These are phyloP conservation scores for Sebastes iracundus DNA, from an alignment of 2,797 vertebrate genomes.

Conservation along the genomic window DNA sequence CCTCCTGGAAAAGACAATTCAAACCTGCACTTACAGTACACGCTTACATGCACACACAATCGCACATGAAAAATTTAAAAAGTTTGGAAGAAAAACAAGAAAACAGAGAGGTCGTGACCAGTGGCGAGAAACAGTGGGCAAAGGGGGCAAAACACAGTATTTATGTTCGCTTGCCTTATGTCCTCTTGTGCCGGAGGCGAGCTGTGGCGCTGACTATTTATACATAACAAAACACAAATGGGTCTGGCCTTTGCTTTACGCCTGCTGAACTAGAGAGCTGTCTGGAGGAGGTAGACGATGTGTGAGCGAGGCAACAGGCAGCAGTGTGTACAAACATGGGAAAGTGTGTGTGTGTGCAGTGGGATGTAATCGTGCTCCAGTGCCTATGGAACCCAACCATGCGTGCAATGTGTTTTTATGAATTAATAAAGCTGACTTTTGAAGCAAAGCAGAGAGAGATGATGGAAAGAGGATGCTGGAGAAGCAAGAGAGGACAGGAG, in stretches of 20 bases:
- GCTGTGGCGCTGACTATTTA: conserved; percentile 79
- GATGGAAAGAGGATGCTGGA: conserved; percentile 56
- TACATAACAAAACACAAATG: conserved; percentile 79
- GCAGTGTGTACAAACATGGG: conserved; percentile 32
- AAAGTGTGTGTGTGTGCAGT: conserved; percentile 17
- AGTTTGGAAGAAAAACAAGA: conserved; percentile 34
- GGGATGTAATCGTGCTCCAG: conserved; percentile 71
- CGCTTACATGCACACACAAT: neutral
- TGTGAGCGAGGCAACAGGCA: conserved; percentile 39
- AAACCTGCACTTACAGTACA: neutral
- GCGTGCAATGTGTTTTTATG: conserved; percentile 88
- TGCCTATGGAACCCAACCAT: conserved; percentile 87
- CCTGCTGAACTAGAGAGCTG: conserved; percentile 26
- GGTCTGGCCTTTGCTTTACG: conserved; percentile 28
- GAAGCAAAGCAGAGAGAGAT: conserved; percentile 71
- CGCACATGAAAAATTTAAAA: neutral
- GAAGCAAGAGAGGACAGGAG: conserved; percentile 15
- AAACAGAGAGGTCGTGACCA: conserved; percentile 23
- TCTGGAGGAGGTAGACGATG: conserved; percentile 33
- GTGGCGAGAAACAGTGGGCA: neutral
- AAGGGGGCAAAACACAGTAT: conserved; percentile 41
- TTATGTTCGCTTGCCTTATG: conserved; percentile 55
- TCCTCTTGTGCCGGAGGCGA: conserved; percentile 67
- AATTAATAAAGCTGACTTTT: conserved; percentile 91
- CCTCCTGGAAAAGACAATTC: neutral